Evolutionary conservation across 2,888 invertebrate species (phyloP).

Genomic region (Meta bourneti): DNA sequence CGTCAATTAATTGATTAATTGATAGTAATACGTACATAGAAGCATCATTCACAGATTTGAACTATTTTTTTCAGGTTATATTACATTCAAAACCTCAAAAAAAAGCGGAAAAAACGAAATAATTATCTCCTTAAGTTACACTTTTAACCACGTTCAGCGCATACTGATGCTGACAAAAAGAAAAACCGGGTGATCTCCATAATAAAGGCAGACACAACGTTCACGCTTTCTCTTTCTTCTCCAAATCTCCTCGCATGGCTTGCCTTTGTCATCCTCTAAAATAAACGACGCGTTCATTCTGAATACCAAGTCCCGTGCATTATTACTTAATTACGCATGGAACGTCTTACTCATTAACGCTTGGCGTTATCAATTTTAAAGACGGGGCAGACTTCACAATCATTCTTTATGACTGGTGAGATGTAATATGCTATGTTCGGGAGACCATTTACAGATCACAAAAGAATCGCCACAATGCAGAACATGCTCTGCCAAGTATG

Average conservation of each 20-base stretch:
- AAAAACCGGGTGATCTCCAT: background rate
- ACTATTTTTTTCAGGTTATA: background rate
- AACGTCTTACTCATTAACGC: slow-evolving; percentile 26
- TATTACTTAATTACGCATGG: slow-evolving; percentile 34
- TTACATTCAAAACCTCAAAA: background rate
- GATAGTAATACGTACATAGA: background rate
- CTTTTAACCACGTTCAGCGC: background rate
- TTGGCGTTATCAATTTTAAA: slow-evolving; percentile 45
- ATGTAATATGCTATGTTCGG: slow-evolving; percentile 35
- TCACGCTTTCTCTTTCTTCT: background rate
- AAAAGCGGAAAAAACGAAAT: background rate
- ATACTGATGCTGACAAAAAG: background rate
- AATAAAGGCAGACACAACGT: background rate
- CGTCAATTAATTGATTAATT: background rate
- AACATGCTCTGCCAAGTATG: slow-evolving; percentile 69
- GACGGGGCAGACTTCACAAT: slow-evolving; percentile 16
- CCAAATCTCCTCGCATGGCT: background rate
- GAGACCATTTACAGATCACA: slow-evolving; percentile 65
- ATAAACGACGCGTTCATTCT: background rate
- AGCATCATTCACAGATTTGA: background rate
- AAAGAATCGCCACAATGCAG: slow-evolving; percentile 42
- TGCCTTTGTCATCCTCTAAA: background rate
- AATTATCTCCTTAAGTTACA: background rate
- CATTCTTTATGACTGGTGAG: slow-evolving; percentile 10
- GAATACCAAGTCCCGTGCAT: background rate